Evolutionary conservation across 2,888 invertebrate genomes (phyloP).

Genomic region (Buathra laborator): DNA sequence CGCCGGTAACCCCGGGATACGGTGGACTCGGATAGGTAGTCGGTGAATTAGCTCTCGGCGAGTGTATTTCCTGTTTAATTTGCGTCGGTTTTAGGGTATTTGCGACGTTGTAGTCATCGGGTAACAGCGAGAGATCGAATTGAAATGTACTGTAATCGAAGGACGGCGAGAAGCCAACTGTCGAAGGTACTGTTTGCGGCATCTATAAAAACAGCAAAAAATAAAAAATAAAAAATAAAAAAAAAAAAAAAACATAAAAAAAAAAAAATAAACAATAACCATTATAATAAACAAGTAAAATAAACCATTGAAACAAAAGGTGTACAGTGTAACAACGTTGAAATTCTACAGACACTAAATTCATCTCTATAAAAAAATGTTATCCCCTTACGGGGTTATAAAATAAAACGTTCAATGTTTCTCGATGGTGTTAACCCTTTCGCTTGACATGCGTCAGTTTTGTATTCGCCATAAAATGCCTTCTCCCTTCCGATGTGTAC

Average conservation of each 20-base stretch:
- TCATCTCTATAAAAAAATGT: slow-evolving; percentile 17
- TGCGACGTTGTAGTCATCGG: slow-evolving; percentile 85
- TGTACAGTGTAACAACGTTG: not conserved
- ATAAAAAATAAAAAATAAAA: slow-evolving; percentile 2
- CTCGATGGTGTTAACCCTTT: slow-evolving; percentile 59
- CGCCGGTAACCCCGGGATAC: slow-evolving; percentile 78
- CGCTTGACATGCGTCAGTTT: slow-evolving; percentile 46
- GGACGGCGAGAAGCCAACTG: slow-evolving; percentile 90
- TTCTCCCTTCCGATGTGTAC: slow-evolving; percentile 2
- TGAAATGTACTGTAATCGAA: slow-evolving; percentile 90
- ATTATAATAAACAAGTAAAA: too few relatives aligned
- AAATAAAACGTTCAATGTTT: slow-evolving; percentile 44
- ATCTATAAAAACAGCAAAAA: slow-evolving; percentile 87
- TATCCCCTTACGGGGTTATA: not conserved
- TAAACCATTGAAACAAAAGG: too few relatives aligned
- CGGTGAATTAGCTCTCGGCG: slow-evolving; percentile 82
- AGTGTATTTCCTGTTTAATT: slow-evolving; percentile 87
- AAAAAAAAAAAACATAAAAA: not conserved
- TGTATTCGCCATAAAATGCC: slow-evolving; percentile 58
- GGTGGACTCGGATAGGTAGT: slow-evolving; percentile 81
- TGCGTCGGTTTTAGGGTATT: slow-evolving; percentile 82
- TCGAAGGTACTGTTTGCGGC: slow-evolving; percentile 93
- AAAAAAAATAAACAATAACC: not conserved
- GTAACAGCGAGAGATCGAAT: slow-evolving; percentile 91
- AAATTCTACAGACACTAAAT: slow-evolving; percentile 13